Evolutionary conservation across 1,140 invertebrate genomes (phyloP).

Genomic region (Anastrepha obliqua): DNA sequence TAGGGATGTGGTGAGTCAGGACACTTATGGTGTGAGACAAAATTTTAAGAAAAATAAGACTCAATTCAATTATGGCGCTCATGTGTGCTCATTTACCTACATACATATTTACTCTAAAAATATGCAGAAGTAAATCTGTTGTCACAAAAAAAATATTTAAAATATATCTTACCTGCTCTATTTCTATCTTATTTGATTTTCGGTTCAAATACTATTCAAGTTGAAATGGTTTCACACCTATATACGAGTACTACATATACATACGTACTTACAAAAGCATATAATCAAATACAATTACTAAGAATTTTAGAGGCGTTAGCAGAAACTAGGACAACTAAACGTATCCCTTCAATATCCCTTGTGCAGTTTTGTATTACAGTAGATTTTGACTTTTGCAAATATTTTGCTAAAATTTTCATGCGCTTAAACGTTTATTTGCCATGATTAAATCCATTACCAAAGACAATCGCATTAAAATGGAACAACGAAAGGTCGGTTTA

Average conservation of each 20-base stretch:
- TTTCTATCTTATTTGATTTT: not conserved
- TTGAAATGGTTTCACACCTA: constrained; percentile 16
- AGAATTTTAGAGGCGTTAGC: not conserved
- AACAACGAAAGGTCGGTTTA: constrained; percentile 50
- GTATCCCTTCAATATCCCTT: not conserved
- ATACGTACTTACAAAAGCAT: not conserved
- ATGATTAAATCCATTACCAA: constrained; percentile 58
- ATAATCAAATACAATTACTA: not conserved
- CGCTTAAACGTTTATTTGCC: constrained; percentile 51
- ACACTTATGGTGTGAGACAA: too few relatives aligned
- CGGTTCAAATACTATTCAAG: not conserved
- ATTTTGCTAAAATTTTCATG: constrained; percentile 56
- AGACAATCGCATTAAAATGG: constrained; percentile 57
- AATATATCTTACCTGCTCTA: too few relatives aligned
- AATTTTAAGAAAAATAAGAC: too few relatives aligned
- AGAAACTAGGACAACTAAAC: not conserved
- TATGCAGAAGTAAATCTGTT: too few relatives aligned
- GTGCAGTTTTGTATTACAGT: not conserved
- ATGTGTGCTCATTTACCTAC: too few relatives aligned
- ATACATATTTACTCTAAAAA: too few relatives aligned
- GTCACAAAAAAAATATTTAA: too few relatives aligned
- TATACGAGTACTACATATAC: too few relatives aligned
- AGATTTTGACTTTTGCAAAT: constrained; percentile 57
- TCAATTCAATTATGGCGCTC: too few relatives aligned
- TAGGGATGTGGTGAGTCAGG: too few relatives aligned